A percentile compares a stretch with the other conserved stretches of the same genome.
These are phyloP conservation scores for Acrossocheilus fasciatus DNA, from an alignment of 2,797 vertebrate genomes.

Conservation along the genomic window DNA sequence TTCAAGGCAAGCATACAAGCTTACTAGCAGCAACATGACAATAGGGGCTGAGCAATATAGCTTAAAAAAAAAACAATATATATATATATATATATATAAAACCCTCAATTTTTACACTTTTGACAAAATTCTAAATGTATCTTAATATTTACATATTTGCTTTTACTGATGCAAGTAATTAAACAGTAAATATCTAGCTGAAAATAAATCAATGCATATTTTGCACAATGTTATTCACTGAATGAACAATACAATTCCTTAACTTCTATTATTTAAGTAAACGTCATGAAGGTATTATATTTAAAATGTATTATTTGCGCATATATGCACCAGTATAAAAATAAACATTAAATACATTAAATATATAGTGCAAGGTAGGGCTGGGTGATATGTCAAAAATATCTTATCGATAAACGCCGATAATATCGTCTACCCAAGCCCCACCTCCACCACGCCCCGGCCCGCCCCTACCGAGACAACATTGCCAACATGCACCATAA, in stretches of 20 bases:
- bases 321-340: neutral
- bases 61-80: neutral
- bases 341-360: neutral
- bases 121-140: neutral
- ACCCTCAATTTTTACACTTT: neutral
- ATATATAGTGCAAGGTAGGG: neutral
- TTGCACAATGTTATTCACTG: neutral
- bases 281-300: neutral
- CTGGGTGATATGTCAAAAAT: too few relatives aligned
- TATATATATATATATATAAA: too few relatives aligned
- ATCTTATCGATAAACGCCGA: too few relatives aligned
- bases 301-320: neutral
- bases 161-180: neutral
- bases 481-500: too few relatives aligned
- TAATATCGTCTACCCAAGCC: too few relatives aligned
- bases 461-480: too few relatives aligned
- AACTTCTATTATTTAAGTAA: neutral
- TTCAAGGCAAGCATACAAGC: neutral
- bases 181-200: neutral
- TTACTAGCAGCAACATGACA: slow-evolving; percentile 16
- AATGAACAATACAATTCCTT: neutral
- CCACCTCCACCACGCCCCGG: too few relatives aligned
- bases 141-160: neutral
- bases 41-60: neutral
- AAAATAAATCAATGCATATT: neutral